phyloP scores from a whole-genome alignment of 1,140 invertebrate species.

The Bradynema listronoti region DNA sequence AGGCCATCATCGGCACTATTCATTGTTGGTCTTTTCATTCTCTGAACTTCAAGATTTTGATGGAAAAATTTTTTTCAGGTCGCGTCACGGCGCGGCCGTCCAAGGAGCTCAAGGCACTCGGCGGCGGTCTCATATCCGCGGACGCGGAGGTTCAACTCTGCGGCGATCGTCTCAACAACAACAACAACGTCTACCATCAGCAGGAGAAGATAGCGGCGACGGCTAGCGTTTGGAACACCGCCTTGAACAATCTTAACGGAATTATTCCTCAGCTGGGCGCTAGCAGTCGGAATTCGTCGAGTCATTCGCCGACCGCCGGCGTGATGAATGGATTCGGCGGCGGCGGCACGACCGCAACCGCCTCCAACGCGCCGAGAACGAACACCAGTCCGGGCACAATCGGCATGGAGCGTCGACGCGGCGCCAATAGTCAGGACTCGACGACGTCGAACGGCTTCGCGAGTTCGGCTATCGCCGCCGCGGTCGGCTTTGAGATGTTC shows the following conservation, averaged over 20 bases:
- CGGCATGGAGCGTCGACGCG: constrained; percentile 21
- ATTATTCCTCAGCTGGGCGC: too few species aligned
- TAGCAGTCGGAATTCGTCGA: too few species aligned
- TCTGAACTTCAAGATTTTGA: neutral
- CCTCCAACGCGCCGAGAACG: constrained; percentile 12
- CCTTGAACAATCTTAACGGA: too few species aligned
- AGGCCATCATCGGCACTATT: constrained; percentile 20
- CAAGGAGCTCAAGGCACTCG: too few species aligned
- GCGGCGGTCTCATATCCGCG: too few species aligned
- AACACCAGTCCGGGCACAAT: constrained; percentile 19
- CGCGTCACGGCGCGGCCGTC: constrained; percentile 15
- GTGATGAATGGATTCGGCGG: neutral
- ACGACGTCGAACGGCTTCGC: constrained; percentile 21
- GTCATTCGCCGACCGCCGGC: too few species aligned
- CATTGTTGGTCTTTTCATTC: constrained; percentile 23
- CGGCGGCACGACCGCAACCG: neutral
- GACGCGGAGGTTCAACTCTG: too few species aligned
- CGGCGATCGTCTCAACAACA: too few species aligned
- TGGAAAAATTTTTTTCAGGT: constrained; percentile 10
- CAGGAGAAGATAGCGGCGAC: too few species aligned
- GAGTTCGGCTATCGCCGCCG: neutral
- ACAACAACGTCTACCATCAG: too few species aligned
- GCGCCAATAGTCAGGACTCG: too few species aligned
- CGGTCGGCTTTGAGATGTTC: neutral
- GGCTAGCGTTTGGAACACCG: too few species aligned